A percentile compares a stretch with the other conserved stretches of the same genome.
phyloP scores from a whole-genome alignment of 2,797 vertebrate genomes.

The Poeciliopsis infans region DNA sequence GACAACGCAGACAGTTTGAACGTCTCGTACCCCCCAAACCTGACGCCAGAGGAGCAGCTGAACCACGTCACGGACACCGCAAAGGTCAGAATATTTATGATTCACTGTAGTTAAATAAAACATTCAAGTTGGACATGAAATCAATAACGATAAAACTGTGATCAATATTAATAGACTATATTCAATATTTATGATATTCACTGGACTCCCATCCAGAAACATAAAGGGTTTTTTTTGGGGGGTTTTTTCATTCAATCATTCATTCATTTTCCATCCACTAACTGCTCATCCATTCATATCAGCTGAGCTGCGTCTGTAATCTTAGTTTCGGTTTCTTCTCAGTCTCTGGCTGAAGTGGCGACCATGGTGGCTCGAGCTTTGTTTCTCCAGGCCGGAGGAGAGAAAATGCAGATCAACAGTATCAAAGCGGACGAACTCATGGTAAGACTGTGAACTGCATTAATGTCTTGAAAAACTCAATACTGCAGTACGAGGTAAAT shows the following conservation, averaged over 20 bases:
- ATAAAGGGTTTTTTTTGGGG: not conserved
- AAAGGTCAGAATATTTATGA: slow-evolving; percentile 71
- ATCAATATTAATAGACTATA: no score
- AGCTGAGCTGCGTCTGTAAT: not conserved
- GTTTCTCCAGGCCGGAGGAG: slow-evolving; percentile 88
- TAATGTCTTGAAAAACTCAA: not conserved
- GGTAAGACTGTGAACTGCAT: slow-evolving; percentile 68
- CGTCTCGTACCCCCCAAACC: slow-evolving; percentile 79
- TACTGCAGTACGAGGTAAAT: not conserved
- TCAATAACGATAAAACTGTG: no score
- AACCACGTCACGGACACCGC: slow-evolving; percentile 84
- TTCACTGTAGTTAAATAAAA: not conserved
- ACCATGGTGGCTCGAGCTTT: slow-evolving; percentile 86
- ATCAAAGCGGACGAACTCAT: slow-evolving; percentile 84
- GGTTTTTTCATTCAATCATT: not conserved
- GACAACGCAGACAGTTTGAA: slow-evolving; percentile 86
- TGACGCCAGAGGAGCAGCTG: slow-evolving; percentile 85
- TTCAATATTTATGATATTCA: no score
- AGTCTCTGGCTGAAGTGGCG: slow-evolving; percentile 89
- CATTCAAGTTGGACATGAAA: no score
- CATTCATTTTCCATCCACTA: not conserved
- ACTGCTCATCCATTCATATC: not conserved
- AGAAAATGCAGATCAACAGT: slow-evolving; percentile 20
- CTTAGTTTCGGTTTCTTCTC: not conserved
- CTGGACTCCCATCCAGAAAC: no score